phyloP scores from a whole-genome alignment of 53 echinoderm and acorn worm genomes.

The Echinometra lucunter region DNA sequence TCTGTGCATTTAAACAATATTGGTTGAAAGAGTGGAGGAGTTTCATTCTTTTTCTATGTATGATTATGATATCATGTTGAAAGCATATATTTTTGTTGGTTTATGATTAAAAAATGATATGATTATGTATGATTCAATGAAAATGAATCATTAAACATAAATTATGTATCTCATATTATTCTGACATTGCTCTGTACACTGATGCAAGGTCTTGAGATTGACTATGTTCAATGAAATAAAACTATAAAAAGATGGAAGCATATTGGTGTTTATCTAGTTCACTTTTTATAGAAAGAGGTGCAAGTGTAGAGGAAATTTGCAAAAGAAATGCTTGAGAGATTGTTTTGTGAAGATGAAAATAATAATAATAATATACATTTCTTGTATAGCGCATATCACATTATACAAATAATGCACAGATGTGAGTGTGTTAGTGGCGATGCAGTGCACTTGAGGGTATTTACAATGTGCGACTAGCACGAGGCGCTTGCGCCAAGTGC shows the following conservation, averaged over 20 bases:
- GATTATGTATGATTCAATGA: background rate
- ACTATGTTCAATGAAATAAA: conserved; percentile 47
- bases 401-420: too few species aligned
- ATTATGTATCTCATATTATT: conserved; percentile 40
- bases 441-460: too few species aligned
- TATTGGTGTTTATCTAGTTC: background rate
- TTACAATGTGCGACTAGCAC: too few species aligned
- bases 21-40: background rate
- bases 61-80: background rate
- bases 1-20: background rate
- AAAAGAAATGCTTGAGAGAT: too few species aligned
- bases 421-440: too few species aligned
- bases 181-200: conserved; percentile 5
- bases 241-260: background rate
- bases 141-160: conserved; percentile 4
- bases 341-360: too few species aligned
- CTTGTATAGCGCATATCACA: too few species aligned
- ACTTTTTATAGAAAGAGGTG: background rate
- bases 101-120: conserved; percentile 15
- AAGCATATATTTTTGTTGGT: conserved; percentile 60
- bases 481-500: too few species aligned
- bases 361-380: too few species aligned
- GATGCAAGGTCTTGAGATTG: background rate
- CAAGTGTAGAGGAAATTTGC: too few species aligned
- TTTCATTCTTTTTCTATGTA: background rate